Evolutionary conservation across 2,797 vertebrate species (phyloP), one percentile per base, ranked within the genome.

Genomic region (Liparis tanakae): DNA sequence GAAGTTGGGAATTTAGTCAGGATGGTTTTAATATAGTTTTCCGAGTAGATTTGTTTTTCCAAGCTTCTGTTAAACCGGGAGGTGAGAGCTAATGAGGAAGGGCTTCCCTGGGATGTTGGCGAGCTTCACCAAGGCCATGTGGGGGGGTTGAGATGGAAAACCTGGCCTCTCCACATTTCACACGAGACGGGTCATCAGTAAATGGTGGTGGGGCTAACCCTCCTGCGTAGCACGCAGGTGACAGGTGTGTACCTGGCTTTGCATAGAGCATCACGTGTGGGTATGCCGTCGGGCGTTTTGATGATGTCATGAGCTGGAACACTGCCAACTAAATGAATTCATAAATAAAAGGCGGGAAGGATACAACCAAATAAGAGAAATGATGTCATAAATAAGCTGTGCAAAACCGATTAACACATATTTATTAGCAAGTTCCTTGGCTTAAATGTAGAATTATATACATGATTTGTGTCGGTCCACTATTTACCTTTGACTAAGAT

Each of bases 11-110:
- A 93, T 93, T 88, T 85, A 79, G 74, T 87, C 78, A 77, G 81
- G 87, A 89, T 88, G 87, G 85, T 85, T 93, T 92, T 93, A 92
- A 93, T 91, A 84, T n/a, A n/a, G 91, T 92, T 94, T 93, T 92
- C 90, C 88, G 86, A 82, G 87, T 85, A 76, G 87, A 92, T 88
- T 90, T 90, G 88, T 91, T 91, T 93, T 93, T 93, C 91, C 91
- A 87, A 90, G 92, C 92, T 92, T 91, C 90, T 83, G 91, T 91
- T 90, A 90, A 91, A 91, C 63, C 36, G 75, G 82, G 79, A 88
- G 87, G 82, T 53, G 72, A 79, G 80, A 53, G 82, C 82, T 85
- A 51, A 73, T 76, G 84, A 82, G 70, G 76, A 81, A 88, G 93
- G 93, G 92, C 82, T 94, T 94, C 89, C 92, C 93, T 92, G 86